These are phyloP conservation scores for Acrocephalus scirpaceus DNA, from an alignment of 2,797 vertebrate genomes.

Conservation along the genomic window DNA sequence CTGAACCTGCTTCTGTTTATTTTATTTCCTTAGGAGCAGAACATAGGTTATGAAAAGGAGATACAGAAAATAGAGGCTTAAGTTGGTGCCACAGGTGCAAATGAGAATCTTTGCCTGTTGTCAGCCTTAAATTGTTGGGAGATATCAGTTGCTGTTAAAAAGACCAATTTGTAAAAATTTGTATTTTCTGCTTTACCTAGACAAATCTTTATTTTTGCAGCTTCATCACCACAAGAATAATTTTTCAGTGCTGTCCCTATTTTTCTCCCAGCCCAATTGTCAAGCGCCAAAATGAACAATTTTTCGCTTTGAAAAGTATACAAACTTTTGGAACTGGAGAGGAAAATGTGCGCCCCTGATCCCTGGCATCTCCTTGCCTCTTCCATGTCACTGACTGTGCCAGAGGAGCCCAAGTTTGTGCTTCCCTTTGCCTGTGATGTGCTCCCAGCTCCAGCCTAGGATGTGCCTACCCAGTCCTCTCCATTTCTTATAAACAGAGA, in stretches of 20 bases:
- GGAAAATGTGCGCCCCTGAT: not conserved
- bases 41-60: not conserved
- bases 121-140: not conserved
- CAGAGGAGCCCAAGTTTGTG: not conserved
- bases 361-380: rapidly evolving
- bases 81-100: not conserved
- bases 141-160: not conserved
- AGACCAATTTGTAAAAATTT: not conserved
- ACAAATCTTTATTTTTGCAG: not conserved
- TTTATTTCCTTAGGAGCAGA: not conserved
- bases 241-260: not conserved
- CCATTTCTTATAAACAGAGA: not conserved
- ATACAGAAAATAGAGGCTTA: not conserved
- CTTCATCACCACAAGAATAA: not conserved
- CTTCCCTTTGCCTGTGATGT: not conserved
- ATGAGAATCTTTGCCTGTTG: not conserved
- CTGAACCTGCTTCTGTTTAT: not conserved
- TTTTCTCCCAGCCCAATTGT: not conserved
- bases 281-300: not conserved
- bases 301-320: constrained; percentile 4
- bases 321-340: not conserved
- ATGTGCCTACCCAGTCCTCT: not conserved
- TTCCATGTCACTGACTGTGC: not conserved
- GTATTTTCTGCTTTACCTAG: not conserved
- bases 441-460: not conserved